These are phyloP conservation scores for Danio aesculapii DNA, from an alignment of 2,797 vertebrate genomes.

Conservation along the genomic window DNA sequence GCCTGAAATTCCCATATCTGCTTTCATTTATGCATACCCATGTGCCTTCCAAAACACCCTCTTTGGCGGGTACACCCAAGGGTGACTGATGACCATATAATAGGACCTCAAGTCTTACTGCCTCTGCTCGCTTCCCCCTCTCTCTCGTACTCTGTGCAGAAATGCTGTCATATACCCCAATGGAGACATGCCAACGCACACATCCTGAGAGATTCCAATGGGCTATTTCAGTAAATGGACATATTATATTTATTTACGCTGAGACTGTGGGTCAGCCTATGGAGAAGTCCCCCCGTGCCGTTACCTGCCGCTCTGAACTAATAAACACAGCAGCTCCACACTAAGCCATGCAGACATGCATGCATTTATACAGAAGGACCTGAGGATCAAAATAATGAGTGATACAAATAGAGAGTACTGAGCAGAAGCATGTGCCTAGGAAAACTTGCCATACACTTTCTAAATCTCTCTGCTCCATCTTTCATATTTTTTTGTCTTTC, in stretches of 20 bases:
- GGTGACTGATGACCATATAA: slow-evolving; percentile 60
- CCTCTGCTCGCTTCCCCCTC: slow-evolving; percentile 43
- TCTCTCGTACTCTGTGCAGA: slow-evolving; percentile 20
- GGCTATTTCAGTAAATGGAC: slow-evolving; percentile 62
- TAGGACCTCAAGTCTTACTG: slow-evolving; percentile 44
- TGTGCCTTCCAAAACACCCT: slow-evolving; percentile 19
- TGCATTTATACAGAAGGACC: slow-evolving; percentile 29
- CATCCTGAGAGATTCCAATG: slow-evolving; percentile 63
- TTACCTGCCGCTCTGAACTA: slow-evolving; percentile 60
- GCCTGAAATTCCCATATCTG: slow-evolving; percentile 19
- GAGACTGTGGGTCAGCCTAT: slow-evolving; percentile 50
- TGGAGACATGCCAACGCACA: slow-evolving; percentile 61
- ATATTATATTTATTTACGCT: slow-evolving; percentile 65
- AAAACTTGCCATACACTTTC: slow-evolving; percentile 59
- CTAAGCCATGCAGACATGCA: slow-evolving; percentile 32
- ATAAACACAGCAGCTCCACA: slow-evolving; percentile 52
- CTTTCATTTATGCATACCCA: slow-evolving; percentile 40
- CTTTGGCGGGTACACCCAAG: slow-evolving; percentile 54
- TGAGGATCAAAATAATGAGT: slow-evolving; percentile 11
- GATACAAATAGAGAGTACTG: slow-evolving; percentile 29
- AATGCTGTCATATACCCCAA: slow-evolving; percentile 49
- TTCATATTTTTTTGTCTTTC: slow-evolving; percentile 44
- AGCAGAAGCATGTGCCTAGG: slow-evolving; percentile 44
- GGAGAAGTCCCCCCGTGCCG: slow-evolving; percentile 38
- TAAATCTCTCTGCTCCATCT: slow-evolving; percentile 52